These are phyloP conservation scores for Psittacula echo DNA, from an alignment of 2,797 vertebrate genomes.

Conservation along the genomic window DNA sequence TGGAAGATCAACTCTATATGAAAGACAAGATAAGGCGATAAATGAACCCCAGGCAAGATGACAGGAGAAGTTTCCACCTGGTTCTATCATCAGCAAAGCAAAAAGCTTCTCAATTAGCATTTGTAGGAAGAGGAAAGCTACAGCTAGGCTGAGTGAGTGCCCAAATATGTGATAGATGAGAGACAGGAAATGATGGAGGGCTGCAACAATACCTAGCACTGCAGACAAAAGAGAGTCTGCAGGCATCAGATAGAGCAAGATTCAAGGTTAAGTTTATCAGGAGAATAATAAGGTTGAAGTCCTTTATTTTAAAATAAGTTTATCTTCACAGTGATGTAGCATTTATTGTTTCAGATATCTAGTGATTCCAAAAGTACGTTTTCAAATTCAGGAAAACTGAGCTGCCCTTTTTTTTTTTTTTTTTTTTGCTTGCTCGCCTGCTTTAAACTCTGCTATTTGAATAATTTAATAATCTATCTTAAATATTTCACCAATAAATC, in stretches of 20 bases:
- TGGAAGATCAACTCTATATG: not conserved
- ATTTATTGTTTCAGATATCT: not conserved
- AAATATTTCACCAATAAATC: conserved; percentile 69
- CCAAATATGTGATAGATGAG: not conserved
- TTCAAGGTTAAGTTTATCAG: not conserved
- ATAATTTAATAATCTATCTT: conserved; percentile 50
- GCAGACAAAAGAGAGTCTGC: not conserved
- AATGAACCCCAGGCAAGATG: not conserved
- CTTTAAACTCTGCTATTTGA: conserved; percentile 37
- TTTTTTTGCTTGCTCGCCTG: not conserved
- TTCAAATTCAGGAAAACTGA: not conserved
- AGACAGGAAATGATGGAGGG: not conserved
- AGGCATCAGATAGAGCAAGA: not conserved
- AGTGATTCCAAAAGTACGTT: rapidly evolving
- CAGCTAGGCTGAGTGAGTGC: rapidly evolving
- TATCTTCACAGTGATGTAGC: not conserved
- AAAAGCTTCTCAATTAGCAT: not conserved
- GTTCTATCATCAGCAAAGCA: not conserved
- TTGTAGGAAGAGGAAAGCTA: not conserved
- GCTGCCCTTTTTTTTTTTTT: not conserved
- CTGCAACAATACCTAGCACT: not conserved
- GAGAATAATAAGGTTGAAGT: not conserved
- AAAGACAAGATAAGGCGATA: not conserved
- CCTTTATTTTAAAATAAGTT: not conserved
- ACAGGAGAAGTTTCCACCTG: rapidly evolving